A percentile compares a stretch with the other conserved stretches of the same genome.
These are phyloP conservation scores for Nesoenas mayeri DNA, from an alignment of 2,113 vertebrate genomes.

Conservation along the genomic window DNA sequence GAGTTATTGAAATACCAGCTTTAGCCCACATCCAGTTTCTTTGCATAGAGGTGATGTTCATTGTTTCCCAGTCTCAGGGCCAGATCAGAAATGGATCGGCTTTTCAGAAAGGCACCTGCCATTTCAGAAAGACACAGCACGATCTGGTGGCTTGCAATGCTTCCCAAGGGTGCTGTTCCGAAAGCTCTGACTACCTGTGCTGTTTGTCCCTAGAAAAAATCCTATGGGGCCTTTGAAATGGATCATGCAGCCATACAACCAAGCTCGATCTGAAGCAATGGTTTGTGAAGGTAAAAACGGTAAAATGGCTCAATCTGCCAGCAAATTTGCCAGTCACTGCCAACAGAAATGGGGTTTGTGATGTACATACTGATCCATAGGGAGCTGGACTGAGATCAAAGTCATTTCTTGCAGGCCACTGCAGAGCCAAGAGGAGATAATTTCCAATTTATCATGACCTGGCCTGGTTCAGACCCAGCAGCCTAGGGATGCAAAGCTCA, in stretches of 20 bases:
- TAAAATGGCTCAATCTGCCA: conserved; percentile 10
- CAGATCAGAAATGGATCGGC: not conserved
- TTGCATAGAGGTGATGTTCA: not conserved
- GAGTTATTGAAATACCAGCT: not conserved
- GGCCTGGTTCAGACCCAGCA: not conserved
- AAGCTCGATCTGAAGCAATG: conserved; percentile 10
- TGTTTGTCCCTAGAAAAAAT: not conserved
- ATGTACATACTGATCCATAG: conserved; percentile 7
- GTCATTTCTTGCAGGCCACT: not conserved
- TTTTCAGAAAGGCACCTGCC: not conserved
- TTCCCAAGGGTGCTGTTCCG: not conserved
- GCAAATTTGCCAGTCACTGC: conserved; percentile 7
- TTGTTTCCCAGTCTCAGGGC: not conserved
- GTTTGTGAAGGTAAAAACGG: conserved; percentile 34
- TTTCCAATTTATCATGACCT: not conserved
- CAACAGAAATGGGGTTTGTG: conserved; percentile 1
- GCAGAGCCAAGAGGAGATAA: not conserved
- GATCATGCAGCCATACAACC: not conserved
- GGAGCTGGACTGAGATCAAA: conserved; percentile 46
- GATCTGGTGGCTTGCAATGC: not conserved
- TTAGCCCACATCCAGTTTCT: not conserved
- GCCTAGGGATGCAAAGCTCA: not conserved
- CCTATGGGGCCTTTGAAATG: not conserved
- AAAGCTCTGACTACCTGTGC: not conserved
- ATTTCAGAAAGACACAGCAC: not conserved